A percentile compares a stretch with the other conserved stretches of the same genome.
Evolutionary conservation across 2,113 vertebrate genomes (phyloP).

Genomic region (Sinocyclocheilus anophthalmus): DNA sequence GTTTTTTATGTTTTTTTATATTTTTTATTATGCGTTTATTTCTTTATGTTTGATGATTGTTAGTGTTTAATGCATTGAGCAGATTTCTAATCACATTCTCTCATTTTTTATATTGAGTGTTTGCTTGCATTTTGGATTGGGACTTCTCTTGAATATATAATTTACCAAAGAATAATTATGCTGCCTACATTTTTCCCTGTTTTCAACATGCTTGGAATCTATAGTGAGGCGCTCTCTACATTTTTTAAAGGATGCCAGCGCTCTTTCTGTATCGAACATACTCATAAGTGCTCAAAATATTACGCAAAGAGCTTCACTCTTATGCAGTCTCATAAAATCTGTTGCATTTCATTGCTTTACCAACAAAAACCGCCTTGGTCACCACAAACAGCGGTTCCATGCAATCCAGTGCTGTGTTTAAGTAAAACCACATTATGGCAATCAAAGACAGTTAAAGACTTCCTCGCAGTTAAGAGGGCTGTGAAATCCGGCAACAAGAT

Average conservation of each 20-base stretch:
- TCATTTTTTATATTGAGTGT: neutral
- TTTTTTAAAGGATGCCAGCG: neutral
- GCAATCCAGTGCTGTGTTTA: neutral
- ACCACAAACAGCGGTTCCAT: neutral
- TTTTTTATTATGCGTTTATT: too few relatives aligned
- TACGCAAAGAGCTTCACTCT: neutral
- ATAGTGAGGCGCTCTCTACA: neutral
- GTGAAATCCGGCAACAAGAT: constrained; percentile 17
- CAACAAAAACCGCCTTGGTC: neutral
- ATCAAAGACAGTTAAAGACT: constrained; percentile 22
- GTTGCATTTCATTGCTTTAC: neutral
- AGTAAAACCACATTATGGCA: constrained; percentile 20
- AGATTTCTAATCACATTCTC: neutral
- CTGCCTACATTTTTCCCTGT: neutral
- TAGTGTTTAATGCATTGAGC: neutral
- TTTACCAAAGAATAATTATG: neutral
- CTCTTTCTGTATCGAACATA: neutral
- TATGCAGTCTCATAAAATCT: neutral
- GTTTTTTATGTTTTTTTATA: too few relatives aligned
- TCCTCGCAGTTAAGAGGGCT: constrained; percentile 24
- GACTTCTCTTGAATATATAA: neutral
- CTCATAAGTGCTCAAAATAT: neutral
- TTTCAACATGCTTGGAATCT: neutral
- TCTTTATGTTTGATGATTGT: neutral
- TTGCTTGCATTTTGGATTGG: neutral